Conservation (phyloP, 1,140 invertebrate species). For the Orussus abietinus region DNA sequence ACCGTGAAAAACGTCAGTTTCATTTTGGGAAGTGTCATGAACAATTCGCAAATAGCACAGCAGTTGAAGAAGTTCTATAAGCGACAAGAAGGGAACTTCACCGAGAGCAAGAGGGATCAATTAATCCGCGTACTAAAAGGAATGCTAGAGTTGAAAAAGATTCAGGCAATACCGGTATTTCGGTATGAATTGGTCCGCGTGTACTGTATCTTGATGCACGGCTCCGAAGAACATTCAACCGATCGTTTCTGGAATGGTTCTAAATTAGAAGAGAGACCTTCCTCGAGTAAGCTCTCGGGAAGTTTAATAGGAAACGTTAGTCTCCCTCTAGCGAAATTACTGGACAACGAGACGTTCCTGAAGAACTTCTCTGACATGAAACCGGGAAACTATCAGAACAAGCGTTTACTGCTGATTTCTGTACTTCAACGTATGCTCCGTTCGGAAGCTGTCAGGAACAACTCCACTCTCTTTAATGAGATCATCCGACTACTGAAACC, state of each 20-base stretch:
- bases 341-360: not conserved
- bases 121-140: slow-evolving; percentile 7
- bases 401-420: slow-evolving; percentile 8
- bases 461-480: slow-evolving; percentile 6
- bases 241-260: not conserved
- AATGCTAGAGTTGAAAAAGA: slow-evolving; percentile 11
- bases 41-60: slow-evolving; percentile 10
- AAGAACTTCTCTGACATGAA: not conserved
- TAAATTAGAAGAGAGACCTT: slow-evolving; percentile 2
- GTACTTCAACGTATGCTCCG: slow-evolving; percentile 1
- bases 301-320: slow-evolving; percentile 4
- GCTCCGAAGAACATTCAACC: not conserved
- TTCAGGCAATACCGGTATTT: slow-evolving; percentile 6
- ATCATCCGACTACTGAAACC: slow-evolving; percentile 1
- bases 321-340: not conserved
- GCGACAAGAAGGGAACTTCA: not conserved
- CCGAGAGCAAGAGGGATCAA: slow-evolving; percentile 2
- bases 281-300: not conserved
- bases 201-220: slow-evolving; percentile 13
- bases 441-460: not conserved
- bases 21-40: slow-evolving; percentile 11
- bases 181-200: slow-evolving; percentile 14
- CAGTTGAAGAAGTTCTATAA: not conserved
- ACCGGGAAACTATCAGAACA: slow-evolving; percentile 2
- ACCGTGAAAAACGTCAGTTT: slow-evolving; percentile 1